These are phyloP conservation scores for Aromia moschata DNA, from an alignment of 2,888 invertebrate genomes.

Conservation along the genomic window DNA sequence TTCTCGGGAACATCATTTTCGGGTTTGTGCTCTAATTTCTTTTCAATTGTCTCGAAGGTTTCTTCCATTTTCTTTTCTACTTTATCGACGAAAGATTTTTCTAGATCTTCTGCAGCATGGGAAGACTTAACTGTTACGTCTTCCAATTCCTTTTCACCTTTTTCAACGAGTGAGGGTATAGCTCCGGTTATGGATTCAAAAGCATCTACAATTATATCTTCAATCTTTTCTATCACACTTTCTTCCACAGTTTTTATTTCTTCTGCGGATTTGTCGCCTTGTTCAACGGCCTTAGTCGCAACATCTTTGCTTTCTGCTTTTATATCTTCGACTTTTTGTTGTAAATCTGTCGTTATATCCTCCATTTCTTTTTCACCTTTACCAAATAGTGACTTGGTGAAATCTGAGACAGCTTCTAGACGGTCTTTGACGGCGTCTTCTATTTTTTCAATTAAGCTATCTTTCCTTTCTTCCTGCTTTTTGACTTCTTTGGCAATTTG, in stretches of 20 bases:
- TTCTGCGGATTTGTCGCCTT: background rate
- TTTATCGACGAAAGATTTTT: conserved; percentile 12
- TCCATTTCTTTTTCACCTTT: conserved; percentile 13
- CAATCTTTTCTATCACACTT: conserved; percentile 14
- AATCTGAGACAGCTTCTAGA: conserved; percentile 31
- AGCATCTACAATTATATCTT: conserved; percentile 25
- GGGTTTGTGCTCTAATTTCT: conserved; percentile 62
- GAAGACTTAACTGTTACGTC: background rate
- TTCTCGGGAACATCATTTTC: conserved; percentile 22
- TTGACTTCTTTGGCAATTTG: conserved; percentile 24
- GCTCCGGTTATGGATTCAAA: conserved; percentile 12
- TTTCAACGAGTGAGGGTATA: conserved; percentile 5
- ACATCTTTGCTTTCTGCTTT: conserved; percentile 14
- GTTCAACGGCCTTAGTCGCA: conserved; percentile 4
- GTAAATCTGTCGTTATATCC: background rate
- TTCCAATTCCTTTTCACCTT: conserved; percentile 7
- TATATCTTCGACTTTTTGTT: conserved; percentile 22
- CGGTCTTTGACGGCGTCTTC: conserved; percentile 19
- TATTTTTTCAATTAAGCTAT: conserved; percentile 19
- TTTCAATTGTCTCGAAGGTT: conserved; percentile 16
- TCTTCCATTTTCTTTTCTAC: conserved; percentile 16
- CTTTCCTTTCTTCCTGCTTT: conserved; percentile 19
- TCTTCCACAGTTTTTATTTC: conserved; percentile 7
- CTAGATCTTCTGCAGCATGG: conserved; percentile 3
- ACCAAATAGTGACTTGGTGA: background rate